Percentiles rank a stretch among this genome's conserved stretches.
phyloP scores from a whole-genome alignment of 2,797 vertebrate species.

The Poecilia velifera region DNA sequence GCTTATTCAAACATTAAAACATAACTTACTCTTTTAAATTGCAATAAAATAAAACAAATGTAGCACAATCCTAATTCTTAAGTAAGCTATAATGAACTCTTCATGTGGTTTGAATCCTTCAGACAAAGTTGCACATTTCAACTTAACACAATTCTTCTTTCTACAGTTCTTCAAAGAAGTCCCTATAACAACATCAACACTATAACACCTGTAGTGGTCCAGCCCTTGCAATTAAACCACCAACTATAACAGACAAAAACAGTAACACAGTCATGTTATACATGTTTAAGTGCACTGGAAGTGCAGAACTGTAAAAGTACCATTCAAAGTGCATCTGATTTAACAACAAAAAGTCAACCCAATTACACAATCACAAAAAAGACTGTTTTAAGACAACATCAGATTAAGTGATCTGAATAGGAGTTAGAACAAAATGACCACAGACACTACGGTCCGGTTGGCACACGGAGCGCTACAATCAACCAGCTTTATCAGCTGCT shows the following conservation, averaged over 20 bases:
- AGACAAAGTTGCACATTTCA: slow-evolving; percentile 56
- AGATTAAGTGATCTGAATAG: slow-evolving; percentile 59
- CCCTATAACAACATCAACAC: slow-evolving; percentile 31
- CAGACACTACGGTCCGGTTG: slow-evolving; percentile 65
- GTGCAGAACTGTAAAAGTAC: slow-evolving; percentile 76
- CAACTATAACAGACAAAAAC: slow-evolving; percentile 42
- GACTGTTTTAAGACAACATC: slow-evolving; percentile 73
- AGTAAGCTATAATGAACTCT: slow-evolving; percentile 23
- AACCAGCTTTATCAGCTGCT: slow-evolving; percentile 73
- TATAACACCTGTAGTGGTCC: slow-evolving; percentile 58
- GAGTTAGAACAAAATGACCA: slow-evolving; percentile 47
- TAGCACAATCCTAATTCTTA: slow-evolving; percentile 39
- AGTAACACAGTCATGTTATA: slow-evolving; percentile 58
- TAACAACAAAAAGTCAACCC: slow-evolving; percentile 53
- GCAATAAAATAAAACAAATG: slow-evolving; percentile 40
- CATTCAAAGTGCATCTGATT: slow-evolving; percentile 79
- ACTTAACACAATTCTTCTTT: slow-evolving; percentile 40
- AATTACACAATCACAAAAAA: slow-evolving; percentile 48
- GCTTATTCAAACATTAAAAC: slow-evolving; percentile 49
- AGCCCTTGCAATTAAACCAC: slow-evolving; percentile 39
- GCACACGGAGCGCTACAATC: slow-evolving; percentile 72
- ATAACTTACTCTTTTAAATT: slow-evolving; percentile 36
- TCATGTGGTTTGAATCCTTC: slow-evolving; percentile 35
- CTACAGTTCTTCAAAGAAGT: slow-evolving; percentile 59
- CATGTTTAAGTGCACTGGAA: slow-evolving; percentile 66